Conservation (phyloP, 2,113 vertebrate species). For the Poecile atricapillus region DNA sequence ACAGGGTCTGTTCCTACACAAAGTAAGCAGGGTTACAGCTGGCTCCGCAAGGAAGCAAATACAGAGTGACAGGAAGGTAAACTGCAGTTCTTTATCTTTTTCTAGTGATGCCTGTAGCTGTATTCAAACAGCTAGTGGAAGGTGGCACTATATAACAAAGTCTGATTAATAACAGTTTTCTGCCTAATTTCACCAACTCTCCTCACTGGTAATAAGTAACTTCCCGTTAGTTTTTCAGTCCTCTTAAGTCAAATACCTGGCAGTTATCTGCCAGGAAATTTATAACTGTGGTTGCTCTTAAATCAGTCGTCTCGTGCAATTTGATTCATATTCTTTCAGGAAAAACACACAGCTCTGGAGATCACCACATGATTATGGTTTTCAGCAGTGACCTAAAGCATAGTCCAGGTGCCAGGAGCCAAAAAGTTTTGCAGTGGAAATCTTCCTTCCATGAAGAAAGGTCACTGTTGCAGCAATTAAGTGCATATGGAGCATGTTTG, state of each 20-base stretch:
- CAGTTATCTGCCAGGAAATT: neutral
- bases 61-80: neutral
- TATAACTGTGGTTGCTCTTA: neutral
- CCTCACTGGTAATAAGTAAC: neutral
- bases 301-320: neutral
- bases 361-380: neutral
- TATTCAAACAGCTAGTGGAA: neutral
- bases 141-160: neutral
- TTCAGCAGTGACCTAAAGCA: neutral
- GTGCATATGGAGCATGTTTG: rapidly evolving
- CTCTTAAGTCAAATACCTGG: neutral
- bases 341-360: conserved; percentile 14
- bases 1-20: neutral
- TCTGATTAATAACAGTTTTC: neutral
- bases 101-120: neutral
- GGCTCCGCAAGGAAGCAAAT: neutral
- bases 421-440: neutral
- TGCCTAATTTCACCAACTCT: neutral
- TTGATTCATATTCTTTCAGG: neutral
- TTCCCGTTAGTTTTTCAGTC: neutral
- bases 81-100: neutral
- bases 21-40: neutral
- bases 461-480: neutral
- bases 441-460: neutral
- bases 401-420: neutral